Base-by-base conservation (phyloP, 2,888 invertebrate genomes). In the Erannis defoliaria region DNA sequence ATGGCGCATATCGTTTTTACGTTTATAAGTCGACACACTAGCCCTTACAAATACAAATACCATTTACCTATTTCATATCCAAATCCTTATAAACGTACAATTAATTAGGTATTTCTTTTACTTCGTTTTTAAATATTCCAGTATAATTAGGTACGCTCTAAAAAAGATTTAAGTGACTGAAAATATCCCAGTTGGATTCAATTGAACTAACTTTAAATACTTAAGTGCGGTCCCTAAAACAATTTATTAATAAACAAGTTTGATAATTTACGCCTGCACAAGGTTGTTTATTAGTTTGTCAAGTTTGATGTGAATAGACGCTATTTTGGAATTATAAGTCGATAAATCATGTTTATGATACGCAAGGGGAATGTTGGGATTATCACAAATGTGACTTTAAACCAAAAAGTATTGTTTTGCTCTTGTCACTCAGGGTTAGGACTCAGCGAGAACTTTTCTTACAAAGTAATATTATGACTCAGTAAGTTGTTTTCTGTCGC, bases 161-260 rank as follows among this genome's bases (percentile, higher is more conserved):
- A 35, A 51, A 26, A 9, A 6, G 14, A 18, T 14, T 51, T 31
- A 12, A 40, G 40, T 19, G 51, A 31, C 16, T 31, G 51, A 18
- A 10, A n/a, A 19, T 35, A 9, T 19, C 51, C 31, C 38, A 31
- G 8, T 40, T 14, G 37, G 6, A 1, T 14, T 38, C 26, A 50
- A 38, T 26, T 38, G 37, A 50, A 38, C 38, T 26, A 29, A 40
- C 18, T 51, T 31, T 2, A 19, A 50, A 16, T 45, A 16, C 14
- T 1, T 31, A 40, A 16, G 50, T 26, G 38, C 50, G 50, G 50
- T 50, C 50, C 16, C 10, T 46, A 31, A 31, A 31, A 31, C 46
- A 12, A 26, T 31, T 31, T 31, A 9, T 31, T 46, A 16, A 16
- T 14, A 9, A 18, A 46, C 31, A 31, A 46, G 31, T 46, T 46